Evolutionary conservation across 1,140 invertebrate genomes (phyloP).

Genomic region (Pissodes strobi): DNA sequence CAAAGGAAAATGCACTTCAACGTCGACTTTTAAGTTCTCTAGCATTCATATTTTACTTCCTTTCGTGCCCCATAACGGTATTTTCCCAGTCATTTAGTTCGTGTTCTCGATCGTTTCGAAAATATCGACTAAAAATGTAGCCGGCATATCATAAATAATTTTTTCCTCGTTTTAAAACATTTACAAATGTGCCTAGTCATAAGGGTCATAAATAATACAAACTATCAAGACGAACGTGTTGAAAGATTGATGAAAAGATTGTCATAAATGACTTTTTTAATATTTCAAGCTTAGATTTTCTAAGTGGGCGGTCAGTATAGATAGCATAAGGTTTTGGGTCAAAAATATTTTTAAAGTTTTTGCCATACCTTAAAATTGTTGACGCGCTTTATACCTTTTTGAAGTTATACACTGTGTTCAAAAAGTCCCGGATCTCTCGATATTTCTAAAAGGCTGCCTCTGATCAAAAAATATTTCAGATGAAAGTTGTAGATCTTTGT

Average conservation of each 20-base stretch:
- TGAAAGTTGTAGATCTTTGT: no score
- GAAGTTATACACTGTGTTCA: no score
- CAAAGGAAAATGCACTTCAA: not conserved
- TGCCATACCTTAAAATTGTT: no score
- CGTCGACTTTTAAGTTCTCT: slow-evolving; percentile 1
- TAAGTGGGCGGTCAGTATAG: slow-evolving; percentile 9
- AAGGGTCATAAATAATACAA: slow-evolving; percentile 31
- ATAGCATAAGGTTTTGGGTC: no score
- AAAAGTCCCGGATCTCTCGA: no score
- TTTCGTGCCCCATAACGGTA: slow-evolving; percentile 5
- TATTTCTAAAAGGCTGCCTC: no score
- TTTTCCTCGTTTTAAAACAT: slow-evolving; percentile 23
- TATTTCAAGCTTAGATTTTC: slow-evolving; percentile 13
- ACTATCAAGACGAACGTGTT: slow-evolving; percentile 28
- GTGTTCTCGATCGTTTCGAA: slow-evolving; percentile 19
- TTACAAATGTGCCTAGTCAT: slow-evolving; percentile 32
- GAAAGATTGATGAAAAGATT: slow-evolving; percentile 32
- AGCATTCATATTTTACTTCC: not conserved
- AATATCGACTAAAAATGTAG: slow-evolving; percentile 17
- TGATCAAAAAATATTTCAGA: no score
- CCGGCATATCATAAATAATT: slow-evolving; percentile 18
- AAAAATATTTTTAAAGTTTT: no score
- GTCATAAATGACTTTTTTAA: slow-evolving; percentile 35
- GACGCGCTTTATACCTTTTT: no score
- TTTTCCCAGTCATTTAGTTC: slow-evolving; percentile 20